Evolutionary conservation across 2,113 vertebrate species (phyloP), one percentile per base, ranked within the genome.

Genomic region (Tursiops truncatus): DNA sequence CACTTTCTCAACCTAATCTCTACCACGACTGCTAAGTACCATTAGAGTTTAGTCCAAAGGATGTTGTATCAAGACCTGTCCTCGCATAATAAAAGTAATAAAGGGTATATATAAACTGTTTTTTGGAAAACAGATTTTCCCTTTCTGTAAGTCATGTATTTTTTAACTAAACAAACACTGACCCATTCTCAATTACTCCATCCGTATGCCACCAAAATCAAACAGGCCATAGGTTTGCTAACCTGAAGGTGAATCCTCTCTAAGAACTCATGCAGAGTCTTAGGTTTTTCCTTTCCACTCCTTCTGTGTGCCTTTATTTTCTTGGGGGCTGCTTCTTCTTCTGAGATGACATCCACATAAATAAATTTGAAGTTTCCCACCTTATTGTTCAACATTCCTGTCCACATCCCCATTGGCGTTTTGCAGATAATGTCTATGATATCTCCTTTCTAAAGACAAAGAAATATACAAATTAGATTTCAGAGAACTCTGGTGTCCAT

Each of bases 341-440:
- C 98, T 77, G 89, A 99, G 96, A 98, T 99, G 70, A 99, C 86
- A 88, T 99, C 99, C 95, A 99, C 99, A 0, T 99, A 99, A 98
- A 99, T 99, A 96, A 99, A 99, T 98, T 99, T 99, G 98, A 99
- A 99, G 97, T 98, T 99, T 90, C 99, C 99, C 28, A 99, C 98
- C 97, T 99, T 99, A 95, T 99, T 99, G 83, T 99, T 99, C 95
- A 99, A 94, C 98, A 99, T 98, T 81, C 99, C 99, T 0, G 99
- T 99, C 99, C 99, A 99, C 97, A 99, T 99, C 36, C 99, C 99
- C 99, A 99, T 99, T 11, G 99, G 98, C 0, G 99, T 99, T 98
- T 99, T 99, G 97, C 98, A 99, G 93, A 99, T 99, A 82, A 99
- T 99, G 85, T 99, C 99, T 95, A 99, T 99, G 74, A 99, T 98